phyloP scores from a whole-genome alignment of 2,888 invertebrate species.

The Cataglyphis rosenhaueri region DNA sequence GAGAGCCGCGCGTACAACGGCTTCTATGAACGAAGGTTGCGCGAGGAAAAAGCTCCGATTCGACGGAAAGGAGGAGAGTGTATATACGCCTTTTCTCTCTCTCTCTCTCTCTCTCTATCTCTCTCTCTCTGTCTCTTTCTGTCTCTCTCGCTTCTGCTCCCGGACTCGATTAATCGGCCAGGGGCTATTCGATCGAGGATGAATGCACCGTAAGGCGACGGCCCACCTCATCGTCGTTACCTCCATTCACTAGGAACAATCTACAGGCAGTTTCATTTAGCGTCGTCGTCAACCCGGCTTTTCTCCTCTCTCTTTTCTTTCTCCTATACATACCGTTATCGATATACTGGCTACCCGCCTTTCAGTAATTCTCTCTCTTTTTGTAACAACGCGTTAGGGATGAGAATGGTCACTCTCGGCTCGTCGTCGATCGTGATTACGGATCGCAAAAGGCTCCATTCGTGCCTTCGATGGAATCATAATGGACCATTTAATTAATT shows the following conservation, averaged over 20 bases:
- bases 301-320: constrained; percentile 24
- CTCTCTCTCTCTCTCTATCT: too few relatives aligned
- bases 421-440: constrained; percentile 60
- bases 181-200: constrained; percentile 68
- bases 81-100: constrained; percentile 31
- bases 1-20: constrained; percentile 64
- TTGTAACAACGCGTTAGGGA: constrained; percentile 59
- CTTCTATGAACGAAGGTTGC: constrained; percentile 64
- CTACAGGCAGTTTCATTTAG: constrained; percentile 68
- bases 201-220: constrained; percentile 69
- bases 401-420: constrained; percentile 12
- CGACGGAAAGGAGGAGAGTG: constrained; percentile 67
- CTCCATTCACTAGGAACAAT: constrained; percentile 71
- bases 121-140: too few relatives aligned
- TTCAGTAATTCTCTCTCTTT: constrained; percentile 72
- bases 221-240: constrained; percentile 63
- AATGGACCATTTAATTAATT: constrained; percentile 33
- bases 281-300: constrained; percentile 40
- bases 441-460: constrained; percentile 47
- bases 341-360: constrained; percentile 68
- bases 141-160: background rate
- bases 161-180: constrained; percentile 72
- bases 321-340: constrained; percentile 65
- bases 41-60: constrained; percentile 70
- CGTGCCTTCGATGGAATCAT: constrained; percentile 40